Conservation (phyloP, 2,113 vertebrate genomes). For the human (Homo sapiens) region GRCh38 chr13:93743501-93744000, state of each 20-base stretch:
- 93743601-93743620: background rate
- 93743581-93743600: conserved; percentile 56
- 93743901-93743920: background rate
- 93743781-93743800: background rate
- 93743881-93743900: background rate
- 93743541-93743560: background rate
- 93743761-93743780: background rate
- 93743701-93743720: background rate
- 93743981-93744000: background rate
- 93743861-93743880: background rate
- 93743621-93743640: conserved; percentile 45
- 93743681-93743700: conserved; percentile 60
- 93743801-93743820: background rate
- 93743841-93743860: background rate
- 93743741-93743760: background rate
- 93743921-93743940: background rate
- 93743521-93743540: background rate
- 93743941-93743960: background rate
- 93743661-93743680: conserved; percentile 56
- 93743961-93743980: background rate
- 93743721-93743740: conserved; percentile 17
- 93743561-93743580: background rate
- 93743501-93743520: background rate
- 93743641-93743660: conserved; percentile 48
- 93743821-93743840: background rate